Percentiles rank a stretch among this genome's conserved stretches.
Evolutionary conservation across 2,797 vertebrate species (phyloP).

Genomic region (Pelobates cultripes): DNA sequence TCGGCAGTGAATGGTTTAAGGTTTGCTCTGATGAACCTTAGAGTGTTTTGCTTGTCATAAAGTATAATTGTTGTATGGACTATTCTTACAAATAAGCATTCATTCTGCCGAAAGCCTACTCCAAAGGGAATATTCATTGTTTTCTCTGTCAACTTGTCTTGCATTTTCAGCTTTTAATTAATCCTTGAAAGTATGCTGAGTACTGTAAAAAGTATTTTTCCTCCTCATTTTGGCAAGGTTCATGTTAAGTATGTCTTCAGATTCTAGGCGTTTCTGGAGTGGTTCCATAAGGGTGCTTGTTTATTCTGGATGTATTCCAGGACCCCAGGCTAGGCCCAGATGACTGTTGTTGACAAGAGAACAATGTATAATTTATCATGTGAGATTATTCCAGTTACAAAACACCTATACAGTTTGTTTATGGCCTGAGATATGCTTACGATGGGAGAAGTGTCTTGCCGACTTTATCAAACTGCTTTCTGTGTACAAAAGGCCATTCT

Average conservation of each 20-base stretch:
- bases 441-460: constrained; percentile 38
- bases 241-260: constrained; percentile 59
- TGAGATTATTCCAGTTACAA: constrained; percentile 64
- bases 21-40: neutral
- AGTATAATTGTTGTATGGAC: neutral
- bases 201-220: constrained; percentile 37
- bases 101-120: constrained; percentile 5
- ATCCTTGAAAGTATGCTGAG: constrained; percentile 31
- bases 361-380: constrained; percentile 63
- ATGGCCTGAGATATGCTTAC: constrained; percentile 51
- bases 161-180: constrained; percentile 55
- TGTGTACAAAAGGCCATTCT: constrained; percentile 42
- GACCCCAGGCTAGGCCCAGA: constrained; percentile 60
- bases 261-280: constrained; percentile 64
- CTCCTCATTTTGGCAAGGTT: constrained; percentile 58
- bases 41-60: neutral
- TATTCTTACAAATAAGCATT: neutral
- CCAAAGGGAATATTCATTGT: constrained; percentile 48
- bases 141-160: constrained; percentile 55
- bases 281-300: constrained; percentile 64
- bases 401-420: constrained; percentile 63
- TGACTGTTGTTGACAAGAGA: constrained; percentile 66
- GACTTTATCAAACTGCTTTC: constrained; percentile 54
- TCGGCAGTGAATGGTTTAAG: neutral
- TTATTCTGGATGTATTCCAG: constrained; percentile 68